These are phyloP conservation scores for Cheilosia vulpina DNA, from an alignment of 2,888 invertebrate genomes.

Conservation along the genomic window DNA sequence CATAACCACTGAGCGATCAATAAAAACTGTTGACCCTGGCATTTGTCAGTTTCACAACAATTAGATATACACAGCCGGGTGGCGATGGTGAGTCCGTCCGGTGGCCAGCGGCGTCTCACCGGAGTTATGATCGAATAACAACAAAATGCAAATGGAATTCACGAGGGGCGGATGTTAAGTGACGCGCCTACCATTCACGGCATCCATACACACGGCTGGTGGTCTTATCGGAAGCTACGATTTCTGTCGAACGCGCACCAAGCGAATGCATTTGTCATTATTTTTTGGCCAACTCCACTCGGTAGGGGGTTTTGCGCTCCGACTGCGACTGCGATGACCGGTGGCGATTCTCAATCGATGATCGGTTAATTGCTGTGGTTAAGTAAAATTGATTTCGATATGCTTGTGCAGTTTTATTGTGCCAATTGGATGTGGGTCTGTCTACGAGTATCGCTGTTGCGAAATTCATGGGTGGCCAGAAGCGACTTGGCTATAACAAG, in stretches of 20 bases:
- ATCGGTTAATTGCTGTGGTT: constrained; percentile 75
- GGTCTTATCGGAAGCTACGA: constrained; percentile 83
- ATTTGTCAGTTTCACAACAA: constrained; percentile 66
- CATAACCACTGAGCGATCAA: constrained; percentile 72
- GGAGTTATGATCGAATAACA: constrained; percentile 68
- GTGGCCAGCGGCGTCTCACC: constrained; percentile 73
- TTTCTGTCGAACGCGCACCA: constrained; percentile 76
- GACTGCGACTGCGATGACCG: constrained; percentile 56
- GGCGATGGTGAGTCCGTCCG: constrained; percentile 19
- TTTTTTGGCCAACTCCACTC: constrained; percentile 29
- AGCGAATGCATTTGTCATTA: constrained; percentile 71
- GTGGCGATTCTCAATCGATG: constrained; percentile 75
- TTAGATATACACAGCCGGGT: constrained; percentile 43
- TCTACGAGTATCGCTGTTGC: constrained; percentile 13
- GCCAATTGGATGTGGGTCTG: constrained; percentile 55
- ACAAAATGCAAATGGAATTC: constrained; percentile 75
- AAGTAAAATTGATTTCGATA: constrained; percentile 72
- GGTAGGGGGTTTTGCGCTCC: constrained; percentile 57
- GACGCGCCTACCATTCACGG: constrained; percentile 71
- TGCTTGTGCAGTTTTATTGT: constrained; percentile 69
- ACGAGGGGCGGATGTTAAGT: constrained; percentile 69
- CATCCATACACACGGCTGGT: constrained; percentile 76
- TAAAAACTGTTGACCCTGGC: constrained; percentile 71
- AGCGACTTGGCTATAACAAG: constrained; percentile 30
- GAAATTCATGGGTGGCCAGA: constrained; percentile 73